Percentiles rank a stretch among this genome's conserved stretches.
phyloP scores from a whole-genome alignment of 1,140 invertebrate species.

The Drosophila teissieri region DNA sequence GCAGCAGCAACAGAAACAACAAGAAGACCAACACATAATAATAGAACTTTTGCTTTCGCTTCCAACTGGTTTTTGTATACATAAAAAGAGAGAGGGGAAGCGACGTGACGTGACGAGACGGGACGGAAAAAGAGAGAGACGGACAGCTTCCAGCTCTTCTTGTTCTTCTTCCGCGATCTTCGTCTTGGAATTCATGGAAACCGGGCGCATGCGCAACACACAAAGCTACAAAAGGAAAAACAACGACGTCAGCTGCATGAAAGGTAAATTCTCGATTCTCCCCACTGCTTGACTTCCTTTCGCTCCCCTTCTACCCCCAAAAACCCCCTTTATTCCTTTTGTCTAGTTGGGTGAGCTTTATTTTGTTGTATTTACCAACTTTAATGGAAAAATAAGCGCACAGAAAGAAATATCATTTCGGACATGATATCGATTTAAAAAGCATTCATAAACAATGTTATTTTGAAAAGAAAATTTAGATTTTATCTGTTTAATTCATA shows the following conservation, averaged over 20 bases:
- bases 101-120: background rate
- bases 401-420: background rate
- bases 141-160: slow-evolving; percentile 44
- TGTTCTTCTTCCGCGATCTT: slow-evolving; percentile 38
- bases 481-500: too few species aligned
- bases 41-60: slow-evolving; percentile 83
- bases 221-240: slow-evolving; percentile 34
- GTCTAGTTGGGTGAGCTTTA: slow-evolving; percentile 8
- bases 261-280: slow-evolving; percentile 40
- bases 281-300: slow-evolving; percentile 16
- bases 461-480: too few species aligned
- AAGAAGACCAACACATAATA: slow-evolving; percentile 58
- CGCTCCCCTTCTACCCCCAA: background rate
- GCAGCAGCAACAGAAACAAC: slow-evolving; percentile 37
- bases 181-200: slow-evolving; percentile 66
- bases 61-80: slow-evolving; percentile 75
- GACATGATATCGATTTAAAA: background rate
- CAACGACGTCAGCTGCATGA: slow-evolving; percentile 46
- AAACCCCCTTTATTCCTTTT: slow-evolving; percentile 5
- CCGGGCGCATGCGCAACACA: slow-evolving; percentile 68
- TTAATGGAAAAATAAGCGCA: slow-evolving; percentile 7
- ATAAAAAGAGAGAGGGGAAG: slow-evolving; percentile 31
- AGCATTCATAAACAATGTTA: background rate
- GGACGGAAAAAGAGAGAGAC: slow-evolving; percentile 9
- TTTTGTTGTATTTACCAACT: slow-evolving; percentile 10